phyloP scores from a whole-genome alignment of 2,888 invertebrate genomes.

The Ceramica pisi region DNA sequence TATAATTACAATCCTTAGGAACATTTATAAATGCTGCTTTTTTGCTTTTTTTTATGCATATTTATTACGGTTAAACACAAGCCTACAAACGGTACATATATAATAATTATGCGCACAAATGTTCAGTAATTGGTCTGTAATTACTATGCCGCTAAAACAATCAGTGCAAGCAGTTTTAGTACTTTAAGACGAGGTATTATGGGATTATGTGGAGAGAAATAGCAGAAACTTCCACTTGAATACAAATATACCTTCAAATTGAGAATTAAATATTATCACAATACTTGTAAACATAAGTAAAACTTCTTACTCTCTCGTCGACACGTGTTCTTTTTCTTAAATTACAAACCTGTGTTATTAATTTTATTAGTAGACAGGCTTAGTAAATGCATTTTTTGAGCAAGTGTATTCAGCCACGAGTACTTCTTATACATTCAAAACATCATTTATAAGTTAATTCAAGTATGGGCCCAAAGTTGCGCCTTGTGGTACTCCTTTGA shows the following conservation, averaged over 20 bases:
- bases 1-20: background rate
- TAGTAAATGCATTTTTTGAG: no score
- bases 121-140: slow-evolving; percentile 7
- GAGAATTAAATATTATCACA: background rate
- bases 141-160: slow-evolving; percentile 26
- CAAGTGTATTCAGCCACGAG: no score
- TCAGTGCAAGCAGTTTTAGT: background rate
- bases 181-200: slow-evolving; percentile 12
- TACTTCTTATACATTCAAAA: no score
- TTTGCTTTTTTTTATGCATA: no score
- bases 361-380: no score
- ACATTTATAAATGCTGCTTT: no score
- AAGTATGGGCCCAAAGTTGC: background rate
- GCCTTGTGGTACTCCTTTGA: background rate
- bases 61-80: background rate
- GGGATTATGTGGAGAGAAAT: slow-evolving; percentile 45
- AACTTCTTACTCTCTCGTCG: no score
- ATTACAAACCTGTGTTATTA: no score
- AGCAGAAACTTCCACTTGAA: slow-evolving; percentile 46
- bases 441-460: background rate
- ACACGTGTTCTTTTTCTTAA: no score
- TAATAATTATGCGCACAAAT: background rate
- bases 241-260: slow-evolving; percentile 5
- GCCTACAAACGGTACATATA: background rate
- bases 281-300: background rate